Conservation (phyloP, 2,113 vertebrate genomes). For the Ciconia stormi region DNA sequence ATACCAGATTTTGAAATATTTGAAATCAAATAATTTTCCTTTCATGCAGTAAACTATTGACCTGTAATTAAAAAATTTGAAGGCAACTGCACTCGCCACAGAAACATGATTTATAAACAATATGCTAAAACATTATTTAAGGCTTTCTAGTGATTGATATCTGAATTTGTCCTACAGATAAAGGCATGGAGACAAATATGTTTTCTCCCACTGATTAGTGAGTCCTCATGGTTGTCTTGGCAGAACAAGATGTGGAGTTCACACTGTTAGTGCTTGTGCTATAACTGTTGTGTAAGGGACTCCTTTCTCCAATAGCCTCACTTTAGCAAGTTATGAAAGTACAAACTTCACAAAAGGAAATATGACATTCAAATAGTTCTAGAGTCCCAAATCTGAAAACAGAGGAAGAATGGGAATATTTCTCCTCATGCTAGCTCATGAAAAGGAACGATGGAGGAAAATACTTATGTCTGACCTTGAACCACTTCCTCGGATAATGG, state of each 20-base stretch:
- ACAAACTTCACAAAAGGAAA: background rate
- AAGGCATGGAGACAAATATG: background rate
- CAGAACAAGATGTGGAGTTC: background rate
- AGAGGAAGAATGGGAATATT: background rate
- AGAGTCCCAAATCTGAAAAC: background rate
- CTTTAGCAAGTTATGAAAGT: background rate
- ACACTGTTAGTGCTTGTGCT: background rate
- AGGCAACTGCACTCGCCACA: background rate
- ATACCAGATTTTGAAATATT: background rate
- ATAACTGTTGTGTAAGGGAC: background rate
- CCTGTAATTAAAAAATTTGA: background rate
- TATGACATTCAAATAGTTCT: background rate
- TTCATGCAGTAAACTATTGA: background rate
- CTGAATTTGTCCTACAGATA: background rate
- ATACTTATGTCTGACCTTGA: background rate
- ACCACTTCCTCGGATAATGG: background rate
- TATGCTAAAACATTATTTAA: background rate
- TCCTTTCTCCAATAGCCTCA: background rate
- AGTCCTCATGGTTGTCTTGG: rapidly evolving
- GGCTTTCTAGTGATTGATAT: background rate
- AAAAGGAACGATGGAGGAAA: background rate
- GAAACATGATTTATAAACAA: rapidly evolving
- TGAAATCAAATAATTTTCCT: background rate
- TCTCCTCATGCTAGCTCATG: background rate
- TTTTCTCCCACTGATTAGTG: background rate